phyloP scores from a whole-genome alignment of 1,140 invertebrate species.

The Orius insidiosus region DNA sequence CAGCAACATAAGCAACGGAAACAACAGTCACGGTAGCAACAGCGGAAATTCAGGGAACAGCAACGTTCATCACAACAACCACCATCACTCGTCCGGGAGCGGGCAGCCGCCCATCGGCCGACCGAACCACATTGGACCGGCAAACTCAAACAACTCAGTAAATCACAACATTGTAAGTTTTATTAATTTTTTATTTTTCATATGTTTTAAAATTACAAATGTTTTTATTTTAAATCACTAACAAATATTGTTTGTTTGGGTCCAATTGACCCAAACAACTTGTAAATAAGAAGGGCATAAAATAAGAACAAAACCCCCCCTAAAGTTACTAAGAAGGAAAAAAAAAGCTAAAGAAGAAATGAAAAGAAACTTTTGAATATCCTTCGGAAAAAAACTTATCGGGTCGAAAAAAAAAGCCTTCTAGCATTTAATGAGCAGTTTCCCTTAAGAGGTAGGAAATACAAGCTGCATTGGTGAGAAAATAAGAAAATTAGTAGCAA shows the following conservation, averaged over 20 bases:
- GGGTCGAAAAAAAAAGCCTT: constrained; percentile 34
- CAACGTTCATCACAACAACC: constrained; percentile 10
- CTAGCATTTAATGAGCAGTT: too few species aligned
- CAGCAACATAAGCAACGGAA: not conserved
- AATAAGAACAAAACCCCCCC: constrained; percentile 1
- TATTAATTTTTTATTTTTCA: not conserved
- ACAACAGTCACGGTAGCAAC: constrained; percentile 10
- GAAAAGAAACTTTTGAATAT: constrained; percentile 3
- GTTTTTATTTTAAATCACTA: constrained; percentile 1
- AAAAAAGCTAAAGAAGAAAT: not conserved
- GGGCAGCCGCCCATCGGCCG: not conserved
- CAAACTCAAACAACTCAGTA: not conserved
- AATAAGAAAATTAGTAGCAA: too few species aligned
- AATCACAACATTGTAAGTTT: too few species aligned
- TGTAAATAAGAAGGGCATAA: not conserved
- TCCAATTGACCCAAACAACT: constrained; percentile 1
- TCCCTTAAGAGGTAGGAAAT: too few species aligned
- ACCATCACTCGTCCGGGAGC: too few species aligned
- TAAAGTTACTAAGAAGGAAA: not conserved
- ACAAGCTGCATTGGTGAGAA: too few species aligned
- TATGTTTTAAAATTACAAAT: constrained; percentile 2
- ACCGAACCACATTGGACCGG: constrained; percentile 1
- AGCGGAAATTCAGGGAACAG: not conserved
- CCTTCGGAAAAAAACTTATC: not conserved
- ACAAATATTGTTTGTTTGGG: constrained; percentile 7